Evolutionary conservation across 2,797 vertebrate species (phyloP).

Genomic region (Spheniscus humboldti): DNA sequence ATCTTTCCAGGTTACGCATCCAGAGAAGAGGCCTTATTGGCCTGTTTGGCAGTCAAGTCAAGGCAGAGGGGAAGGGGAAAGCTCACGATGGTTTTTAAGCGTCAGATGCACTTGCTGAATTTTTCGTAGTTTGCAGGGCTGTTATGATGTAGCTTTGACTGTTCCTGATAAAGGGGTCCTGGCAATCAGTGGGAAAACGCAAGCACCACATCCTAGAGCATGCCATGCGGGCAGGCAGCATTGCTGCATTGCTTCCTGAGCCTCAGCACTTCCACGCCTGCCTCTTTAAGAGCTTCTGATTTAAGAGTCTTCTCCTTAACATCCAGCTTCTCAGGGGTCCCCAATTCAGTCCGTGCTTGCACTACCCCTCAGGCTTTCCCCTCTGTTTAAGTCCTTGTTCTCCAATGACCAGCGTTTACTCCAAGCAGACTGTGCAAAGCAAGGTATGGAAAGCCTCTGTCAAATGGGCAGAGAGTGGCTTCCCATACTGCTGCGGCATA

Average conservation of each 20-base stretch:
- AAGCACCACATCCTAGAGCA: neutral
- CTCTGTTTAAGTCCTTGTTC: neutral
- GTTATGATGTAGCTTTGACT: neutral
- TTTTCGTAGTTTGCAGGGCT: neutral
- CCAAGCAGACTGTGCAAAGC: conserved; percentile 9
- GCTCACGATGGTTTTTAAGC: neutral
- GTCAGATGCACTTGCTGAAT: neutral
- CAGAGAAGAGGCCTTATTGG: neutral
- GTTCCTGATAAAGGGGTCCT: neutral
- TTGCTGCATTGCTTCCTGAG: neutral
- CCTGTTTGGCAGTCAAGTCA: neutral
- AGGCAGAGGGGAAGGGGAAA: neutral
- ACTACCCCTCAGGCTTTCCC: neutral
- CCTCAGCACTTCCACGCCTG: neutral
- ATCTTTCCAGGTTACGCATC: neutral
- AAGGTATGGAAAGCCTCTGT: neutral
- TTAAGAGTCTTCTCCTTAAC: neutral
- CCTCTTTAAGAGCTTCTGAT: neutral
- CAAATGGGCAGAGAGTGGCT: neutral
- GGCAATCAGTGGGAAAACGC: neutral
- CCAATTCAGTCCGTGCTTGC: neutral
- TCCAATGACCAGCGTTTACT: neutral
- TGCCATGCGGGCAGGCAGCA: neutral
- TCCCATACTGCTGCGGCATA: neutral
- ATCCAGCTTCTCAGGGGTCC: neutral